Evolutionary conservation across 2,888 invertebrate species (phyloP), one percentile per base, ranked within the genome.

Genomic region (Xanthia togata): DNA sequence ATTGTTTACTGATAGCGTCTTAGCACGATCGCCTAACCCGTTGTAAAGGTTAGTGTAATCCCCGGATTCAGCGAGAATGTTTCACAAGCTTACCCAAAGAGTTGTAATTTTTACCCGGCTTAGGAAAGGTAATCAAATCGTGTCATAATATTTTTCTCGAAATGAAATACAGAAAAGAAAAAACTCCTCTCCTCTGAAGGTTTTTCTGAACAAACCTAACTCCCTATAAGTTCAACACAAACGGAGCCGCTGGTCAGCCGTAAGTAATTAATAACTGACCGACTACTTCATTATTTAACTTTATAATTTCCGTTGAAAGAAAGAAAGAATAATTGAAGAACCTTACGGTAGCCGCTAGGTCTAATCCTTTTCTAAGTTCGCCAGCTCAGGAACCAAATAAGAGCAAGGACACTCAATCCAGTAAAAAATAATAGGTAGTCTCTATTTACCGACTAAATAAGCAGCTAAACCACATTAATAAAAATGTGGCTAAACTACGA

Each of bases 381-480:
- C 17, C 23, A 31, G n/a, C 14, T 70, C n/a, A 47, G 2, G 8
- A 79, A 70, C 38, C 6, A 59, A 79, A 35, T 14, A n/a, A 5
- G 41, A 31, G 4, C 31, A 31, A 59, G 14, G 11, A 60, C 4
- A 68, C 23, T 9, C 1, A 35, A 57, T 17, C 14, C 23, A 44
- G 14, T 35, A 44, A 59, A 50, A 67, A 41, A 26, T 35, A 5
- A 35, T 41, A 20, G 8, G 4, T 23, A 68, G 2, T 6, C 50
- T 67, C 57, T 68, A 70, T 65, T 73, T 70, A 59, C 41, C 6
- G 53, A 62, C 31, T 60, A 84, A 84, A 74, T 68, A 68, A 59
- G 3, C 53, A 44, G 60, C 62, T 55, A 20, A 50, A 20, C 20
- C 20, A 50, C 50, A 50, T 50, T 20, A 50, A 50, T 50, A 50